These are phyloP conservation scores for Columba janthina DNA, from an alignment of 2,113 vertebrate genomes.

Conservation along the genomic window DNA sequence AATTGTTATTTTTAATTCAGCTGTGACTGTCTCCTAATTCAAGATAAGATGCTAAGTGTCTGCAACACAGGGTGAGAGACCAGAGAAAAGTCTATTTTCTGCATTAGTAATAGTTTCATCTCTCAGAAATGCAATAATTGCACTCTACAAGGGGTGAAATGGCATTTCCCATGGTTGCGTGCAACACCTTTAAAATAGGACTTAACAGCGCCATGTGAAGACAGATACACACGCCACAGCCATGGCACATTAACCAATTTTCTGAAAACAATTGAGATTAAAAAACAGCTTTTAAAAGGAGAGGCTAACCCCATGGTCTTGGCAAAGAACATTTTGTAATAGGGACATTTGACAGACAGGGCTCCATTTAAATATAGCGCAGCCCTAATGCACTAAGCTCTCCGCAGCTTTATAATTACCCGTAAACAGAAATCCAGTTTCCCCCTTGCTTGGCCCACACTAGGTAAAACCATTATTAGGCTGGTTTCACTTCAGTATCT, in stretches of 20 bases:
- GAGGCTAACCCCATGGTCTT: neutral
- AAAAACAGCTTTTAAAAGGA: neutral
- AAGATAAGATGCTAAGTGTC: neutral
- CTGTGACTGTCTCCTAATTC: neutral
- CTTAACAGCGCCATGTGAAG: neutral
- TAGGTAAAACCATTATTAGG: neutral
- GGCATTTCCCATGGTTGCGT: neutral
- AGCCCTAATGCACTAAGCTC: neutral
- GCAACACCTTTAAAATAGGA: neutral
- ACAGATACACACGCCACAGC: neutral
- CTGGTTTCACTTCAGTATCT: neutral
- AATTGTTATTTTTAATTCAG: conserved; percentile 17
- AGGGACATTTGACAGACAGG: neutral
- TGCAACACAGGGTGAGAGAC: neutral
- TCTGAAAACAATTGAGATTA: neutral
- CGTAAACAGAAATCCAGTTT: neutral
- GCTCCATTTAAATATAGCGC: conserved; percentile 12
- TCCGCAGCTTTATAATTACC: neutral
- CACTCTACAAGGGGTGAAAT: neutral
- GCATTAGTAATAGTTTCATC: neutral
- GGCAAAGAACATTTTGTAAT: neutral
- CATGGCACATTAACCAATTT: neutral
- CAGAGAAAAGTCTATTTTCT: neutral
- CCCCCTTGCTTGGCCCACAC: neutral
- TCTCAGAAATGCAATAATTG: neutral